A percentile compares a stretch with the other conserved stretches of the same genome.
Conservation (phyloP, 2,797 vertebrate species). For the Anomalospiza imberbis region DNA sequence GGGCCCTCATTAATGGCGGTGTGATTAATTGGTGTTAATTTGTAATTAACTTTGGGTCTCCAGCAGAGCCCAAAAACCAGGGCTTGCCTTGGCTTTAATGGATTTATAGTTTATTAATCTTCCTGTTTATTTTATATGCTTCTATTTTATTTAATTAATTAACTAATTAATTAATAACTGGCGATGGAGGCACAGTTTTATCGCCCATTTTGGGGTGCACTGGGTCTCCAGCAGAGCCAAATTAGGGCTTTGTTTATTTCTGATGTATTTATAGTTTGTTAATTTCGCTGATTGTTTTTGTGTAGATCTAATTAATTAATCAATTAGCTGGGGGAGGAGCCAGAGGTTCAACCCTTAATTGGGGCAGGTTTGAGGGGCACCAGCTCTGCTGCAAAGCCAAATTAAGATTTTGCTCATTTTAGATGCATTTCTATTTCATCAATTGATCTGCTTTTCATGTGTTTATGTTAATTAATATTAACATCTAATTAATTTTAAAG, state of each 20-base stretch:
- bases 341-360: background rate
- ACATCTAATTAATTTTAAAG: background rate
- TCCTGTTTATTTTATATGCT: background rate
- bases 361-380: background rate
- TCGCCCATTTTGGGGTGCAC: background rate
- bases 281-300: background rate
- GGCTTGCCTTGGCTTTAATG: too few relatives aligned
- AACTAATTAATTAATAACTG: background rate
- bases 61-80: background rate
- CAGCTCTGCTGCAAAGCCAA: background rate
- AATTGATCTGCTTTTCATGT: background rate
- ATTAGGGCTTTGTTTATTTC: background rate
- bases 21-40: background rate
- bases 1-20: background rate
- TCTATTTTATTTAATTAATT: background rate
- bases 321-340: background rate
- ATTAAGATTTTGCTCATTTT: background rate
- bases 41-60: background rate
- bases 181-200: background rate
- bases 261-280: accelerated
- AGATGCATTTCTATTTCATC: too few relatives aligned
- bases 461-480: background rate
- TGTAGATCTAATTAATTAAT: too few relatives aligned
- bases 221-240: background rate
- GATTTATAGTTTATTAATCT: background rate